A percentile compares a stretch with the other conserved stretches of the same genome.
phyloP scores from a whole-genome alignment of 2,888 invertebrate species.

The Octonoba sinensis region DNA sequence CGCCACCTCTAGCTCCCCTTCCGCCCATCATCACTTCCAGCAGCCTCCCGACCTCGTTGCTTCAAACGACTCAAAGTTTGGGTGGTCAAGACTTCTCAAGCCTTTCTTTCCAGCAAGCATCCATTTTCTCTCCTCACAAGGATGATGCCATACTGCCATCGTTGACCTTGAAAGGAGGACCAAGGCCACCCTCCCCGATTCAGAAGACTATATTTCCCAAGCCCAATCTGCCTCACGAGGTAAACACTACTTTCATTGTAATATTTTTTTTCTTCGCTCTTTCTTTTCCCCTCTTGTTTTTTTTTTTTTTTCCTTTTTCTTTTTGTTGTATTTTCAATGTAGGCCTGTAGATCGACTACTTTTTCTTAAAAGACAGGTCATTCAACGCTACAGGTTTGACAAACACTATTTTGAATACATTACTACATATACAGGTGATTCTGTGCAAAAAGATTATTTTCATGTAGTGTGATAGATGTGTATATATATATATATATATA shows the following conservation, averaged over 20 bases:
- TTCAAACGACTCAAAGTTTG: slow-evolving; percentile 25
- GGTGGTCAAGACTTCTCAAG: slow-evolving; percentile 22
- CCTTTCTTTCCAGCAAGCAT: slow-evolving; percentile 53
- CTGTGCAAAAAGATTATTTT: too few relatives aligned
- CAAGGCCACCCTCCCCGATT: slow-evolving; percentile 30
- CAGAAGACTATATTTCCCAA: slow-evolving; percentile 44
- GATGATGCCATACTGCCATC: slow-evolving; percentile 1
- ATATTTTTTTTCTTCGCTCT: neutral
- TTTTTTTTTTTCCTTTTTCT: slow-evolving; percentile 3
- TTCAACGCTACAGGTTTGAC: too few relatives aligned
- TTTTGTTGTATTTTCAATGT: too few relatives aligned
- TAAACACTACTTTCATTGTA: neutral
- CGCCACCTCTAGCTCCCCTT: slow-evolving; percentile 75
- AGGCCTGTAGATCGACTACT: too few relatives aligned
- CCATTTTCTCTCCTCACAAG: slow-evolving; percentile 37
- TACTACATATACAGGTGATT: too few relatives aligned
- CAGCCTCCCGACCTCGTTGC: slow-evolving; percentile 10
- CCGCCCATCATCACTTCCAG: slow-evolving; percentile 74
- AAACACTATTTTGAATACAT: too few relatives aligned
- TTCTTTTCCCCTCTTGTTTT: too few relatives aligned
- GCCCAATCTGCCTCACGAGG: slow-evolving; percentile 53
- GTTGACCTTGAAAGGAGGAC: neutral
- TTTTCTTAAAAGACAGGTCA: too few relatives aligned
- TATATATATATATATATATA: too few relatives aligned
- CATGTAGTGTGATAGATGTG: too few relatives aligned